Evolutionary conservation across 2,888 invertebrate genomes (phyloP).

Genomic region (Chloroclysta siterata): DNA sequence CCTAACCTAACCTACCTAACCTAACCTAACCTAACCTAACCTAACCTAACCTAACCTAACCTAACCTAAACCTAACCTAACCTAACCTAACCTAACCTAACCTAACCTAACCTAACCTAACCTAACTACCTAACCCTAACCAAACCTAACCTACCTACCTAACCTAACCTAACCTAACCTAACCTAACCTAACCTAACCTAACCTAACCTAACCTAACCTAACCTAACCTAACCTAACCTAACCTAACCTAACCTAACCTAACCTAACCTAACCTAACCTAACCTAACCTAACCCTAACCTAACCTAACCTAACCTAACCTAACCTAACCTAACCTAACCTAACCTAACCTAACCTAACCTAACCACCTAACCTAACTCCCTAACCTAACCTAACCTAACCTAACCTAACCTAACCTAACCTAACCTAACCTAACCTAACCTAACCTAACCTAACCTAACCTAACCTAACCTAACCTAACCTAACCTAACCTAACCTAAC

Average conservation of each 20-base stretch:
- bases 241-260: conserved; percentile 36
- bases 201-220: conserved; percentile 41
- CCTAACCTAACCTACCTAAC: conserved; percentile 21
- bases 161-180: conserved; percentile 33
- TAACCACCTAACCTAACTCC: conserved; percentile 39
- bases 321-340: conserved; percentile 41
- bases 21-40: conserved; percentile 21
- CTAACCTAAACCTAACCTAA: conserved; percentile 21
- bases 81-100: conserved; percentile 21
- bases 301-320: conserved; percentile 42
- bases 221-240: conserved; percentile 40
- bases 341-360: conserved; percentile 43
- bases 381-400: conserved; percentile 37
- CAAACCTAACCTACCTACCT: conserved; percentile 34
- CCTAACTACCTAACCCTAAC: conserved; percentile 39
- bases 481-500: conserved; percentile 41
- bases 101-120: conserved; percentile 21
- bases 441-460: conserved; percentile 44
- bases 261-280: conserved; percentile 41
- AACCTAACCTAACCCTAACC: conserved; percentile 44
- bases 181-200: conserved; percentile 36
- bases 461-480: conserved; percentile 44
- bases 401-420: conserved; percentile 47
- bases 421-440: conserved; percentile 46
- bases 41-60: conserved; percentile 21